Base-by-base conservation (phyloP, 1,140 invertebrate genomes). In the Thalassaphorura encarpata region DNA sequence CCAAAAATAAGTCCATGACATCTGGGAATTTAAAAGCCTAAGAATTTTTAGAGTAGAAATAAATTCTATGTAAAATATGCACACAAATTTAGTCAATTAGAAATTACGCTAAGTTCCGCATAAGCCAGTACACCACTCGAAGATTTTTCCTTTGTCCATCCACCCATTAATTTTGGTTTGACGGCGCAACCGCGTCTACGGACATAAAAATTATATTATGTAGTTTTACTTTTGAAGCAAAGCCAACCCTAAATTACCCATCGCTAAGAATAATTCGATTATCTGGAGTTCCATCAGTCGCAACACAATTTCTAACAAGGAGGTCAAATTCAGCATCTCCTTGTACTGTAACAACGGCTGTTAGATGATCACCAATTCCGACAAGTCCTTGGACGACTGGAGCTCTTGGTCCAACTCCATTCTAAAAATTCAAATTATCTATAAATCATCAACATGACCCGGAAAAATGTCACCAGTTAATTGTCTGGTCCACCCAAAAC, bases 11-110 rank as follows among this genome's bases (percentile, higher is more conserved):
- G 64, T 91, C 86, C 81, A 89, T 87, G 24, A 84, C 80, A 67
- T 91, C 87, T 0, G 87, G 87, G 71, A 91, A 91, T 71, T 89
- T 89, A 70, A 91, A 89, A 0, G 86, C 86, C 69, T 85, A 83
- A 31, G 33, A 50, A 50, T 29, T 3, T 15, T 50, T 43, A 6
- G 41, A 23, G 21, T 42, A 21, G 24, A 1, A 27, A 21, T 36
- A 26, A 29, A 13, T 50, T 19, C 4, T 16, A 29, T 36, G n/a
- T n/a, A n/a, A n/a, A n/a, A 52, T 13, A 21, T 2, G 21, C 8
- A 27, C 3, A 27, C 23, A 26, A 4, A 3, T 48, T 41, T 18
- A 48, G 28, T 31, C 15, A 24, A 13, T 16, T 3, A n/a, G 16
- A 42, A 46, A 56, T 67, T 67, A 73, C 67, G 54, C 66, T 67